A percentile compares a stretch with the other conserved stretches of the same genome.
Conservation (phyloP, 92 coral and sea anemone species). For the Chrysogorgia sp. region DNA sequence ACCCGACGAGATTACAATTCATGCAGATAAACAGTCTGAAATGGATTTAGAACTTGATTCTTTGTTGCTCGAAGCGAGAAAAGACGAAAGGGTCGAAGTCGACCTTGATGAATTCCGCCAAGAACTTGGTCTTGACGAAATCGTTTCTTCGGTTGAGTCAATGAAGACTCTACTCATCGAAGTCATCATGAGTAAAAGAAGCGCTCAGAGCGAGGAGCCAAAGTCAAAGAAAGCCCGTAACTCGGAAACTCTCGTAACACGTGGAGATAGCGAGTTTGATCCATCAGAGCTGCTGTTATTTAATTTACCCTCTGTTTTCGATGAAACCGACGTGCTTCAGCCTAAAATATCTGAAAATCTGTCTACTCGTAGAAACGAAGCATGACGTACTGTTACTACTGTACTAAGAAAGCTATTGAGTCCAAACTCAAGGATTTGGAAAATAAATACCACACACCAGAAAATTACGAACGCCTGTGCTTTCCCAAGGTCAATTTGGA, state of each 20-base stretch:
- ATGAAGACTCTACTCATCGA: background rate
- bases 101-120: background rate
- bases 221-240: too few relatives aligned
- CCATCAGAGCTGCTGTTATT: background rate
- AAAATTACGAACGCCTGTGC: conserved; percentile 51
- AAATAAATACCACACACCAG: conserved; percentile 54
- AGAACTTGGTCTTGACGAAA: background rate
- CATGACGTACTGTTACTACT: too few relatives aligned
- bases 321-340: conserved; percentile 44
- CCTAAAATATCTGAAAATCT: conserved; percentile 44
- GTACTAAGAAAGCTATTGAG: conserved; percentile 19
- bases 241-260: too few relatives aligned
- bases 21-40: background rate
- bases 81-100: background rate
- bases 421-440: conserved; percentile 42
- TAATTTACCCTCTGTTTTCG: conserved; percentile 49
- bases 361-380: conserved; percentile 42
- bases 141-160: background rate
- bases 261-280: background rate
- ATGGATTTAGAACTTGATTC: background rate
- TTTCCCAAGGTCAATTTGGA: conserved; percentile 48
- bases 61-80: background rate
- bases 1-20: background rate
- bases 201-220: background rate
- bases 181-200: background rate